phyloP scores from a whole-genome alignment of 2,888 invertebrate species.

The Ferrisia virgata region DNA sequence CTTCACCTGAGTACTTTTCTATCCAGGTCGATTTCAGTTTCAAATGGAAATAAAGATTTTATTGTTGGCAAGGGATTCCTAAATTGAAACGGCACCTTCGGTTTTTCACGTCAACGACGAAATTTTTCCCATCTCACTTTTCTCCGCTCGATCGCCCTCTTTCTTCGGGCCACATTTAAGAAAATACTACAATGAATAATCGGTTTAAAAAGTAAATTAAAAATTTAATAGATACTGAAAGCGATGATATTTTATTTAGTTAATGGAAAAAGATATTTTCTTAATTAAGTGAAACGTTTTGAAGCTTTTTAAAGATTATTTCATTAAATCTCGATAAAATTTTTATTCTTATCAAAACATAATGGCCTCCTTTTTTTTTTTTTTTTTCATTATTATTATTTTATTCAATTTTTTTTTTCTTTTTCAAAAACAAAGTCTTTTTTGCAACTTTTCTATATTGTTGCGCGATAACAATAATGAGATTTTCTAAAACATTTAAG shows the following conservation, averaged over 20 bases:
- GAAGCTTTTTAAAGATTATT: neutral
- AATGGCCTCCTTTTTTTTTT: neutral
- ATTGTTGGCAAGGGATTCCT: constrained; percentile 25
- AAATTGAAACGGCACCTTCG: constrained; percentile 17
- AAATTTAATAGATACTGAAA: constrained; percentile 6
- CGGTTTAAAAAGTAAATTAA: constrained; percentile 25
- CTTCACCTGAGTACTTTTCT: constrained; percentile 29
- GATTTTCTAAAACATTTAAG: neutral
- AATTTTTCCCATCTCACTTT: neutral
- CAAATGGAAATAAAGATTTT: constrained; percentile 25
- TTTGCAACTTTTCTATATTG: neutral
- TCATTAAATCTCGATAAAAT: neutral
- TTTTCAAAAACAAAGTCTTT: neutral
- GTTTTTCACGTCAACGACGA: neutral
- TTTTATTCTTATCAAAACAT: constrained; percentile 6
- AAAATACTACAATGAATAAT: neutral
- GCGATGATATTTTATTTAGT: constrained; percentile 15
- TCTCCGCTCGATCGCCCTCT: neutral
- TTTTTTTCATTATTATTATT: too few relatives aligned
- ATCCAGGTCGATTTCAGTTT: constrained; percentile 15
- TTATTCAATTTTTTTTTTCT: neutral
- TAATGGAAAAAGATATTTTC: constrained; percentile 22
- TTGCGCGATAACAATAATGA: neutral
- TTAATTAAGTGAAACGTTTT: constrained; percentile 10
- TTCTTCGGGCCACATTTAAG: neutral